Evolutionary conservation across 2,888 invertebrate species (phyloP).

Genomic region (Neoascia interrupta): DNA sequence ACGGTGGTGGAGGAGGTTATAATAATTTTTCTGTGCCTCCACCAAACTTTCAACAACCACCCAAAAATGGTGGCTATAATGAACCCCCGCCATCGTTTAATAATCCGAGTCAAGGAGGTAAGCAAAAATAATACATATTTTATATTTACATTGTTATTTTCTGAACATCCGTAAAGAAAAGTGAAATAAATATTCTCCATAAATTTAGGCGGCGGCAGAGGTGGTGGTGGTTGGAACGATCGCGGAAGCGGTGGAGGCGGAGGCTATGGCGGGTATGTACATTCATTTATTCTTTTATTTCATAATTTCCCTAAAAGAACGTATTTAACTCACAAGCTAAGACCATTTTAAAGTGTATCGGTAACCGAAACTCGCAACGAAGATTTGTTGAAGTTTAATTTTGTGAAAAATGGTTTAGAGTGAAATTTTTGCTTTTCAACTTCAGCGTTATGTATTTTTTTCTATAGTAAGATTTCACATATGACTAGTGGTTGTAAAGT

Average conservation of each 20-base stretch:
- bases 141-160: constrained; percentile 20
- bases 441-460: too few relatives aligned
- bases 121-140: constrained; percentile 29
- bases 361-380: constrained; percentile 36
- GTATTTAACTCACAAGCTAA: constrained; percentile 70
- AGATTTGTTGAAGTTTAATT: constrained; percentile 35
- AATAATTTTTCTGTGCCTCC: constrained; percentile 79
- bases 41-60: constrained; percentile 77
- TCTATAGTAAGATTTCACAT: too few relatives aligned
- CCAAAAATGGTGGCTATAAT: constrained; percentile 75
- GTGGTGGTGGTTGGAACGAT: constrained; percentile 73
- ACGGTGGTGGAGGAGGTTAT: constrained; percentile 74
- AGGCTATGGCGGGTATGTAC: constrained; percentile 77
- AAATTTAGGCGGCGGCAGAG: constrained; percentile 71
- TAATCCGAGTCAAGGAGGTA: constrained; percentile 74
- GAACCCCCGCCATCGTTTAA: constrained; percentile 78
- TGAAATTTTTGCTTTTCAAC: constrained; percentile 71
- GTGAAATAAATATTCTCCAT: constrained; percentile 74
- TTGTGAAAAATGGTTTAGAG: constrained; percentile 11
- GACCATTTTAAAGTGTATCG: constrained; percentile 69
- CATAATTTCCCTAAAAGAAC: constrained; percentile 28
- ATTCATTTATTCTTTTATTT: constrained; percentile 17
- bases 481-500: too few relatives aligned
- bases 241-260: constrained; percentile 75
- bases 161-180: too few relatives aligned